phyloP scores from a whole-genome alignment of 2,113 vertebrate genomes.

The Merops nubicus region DNA sequence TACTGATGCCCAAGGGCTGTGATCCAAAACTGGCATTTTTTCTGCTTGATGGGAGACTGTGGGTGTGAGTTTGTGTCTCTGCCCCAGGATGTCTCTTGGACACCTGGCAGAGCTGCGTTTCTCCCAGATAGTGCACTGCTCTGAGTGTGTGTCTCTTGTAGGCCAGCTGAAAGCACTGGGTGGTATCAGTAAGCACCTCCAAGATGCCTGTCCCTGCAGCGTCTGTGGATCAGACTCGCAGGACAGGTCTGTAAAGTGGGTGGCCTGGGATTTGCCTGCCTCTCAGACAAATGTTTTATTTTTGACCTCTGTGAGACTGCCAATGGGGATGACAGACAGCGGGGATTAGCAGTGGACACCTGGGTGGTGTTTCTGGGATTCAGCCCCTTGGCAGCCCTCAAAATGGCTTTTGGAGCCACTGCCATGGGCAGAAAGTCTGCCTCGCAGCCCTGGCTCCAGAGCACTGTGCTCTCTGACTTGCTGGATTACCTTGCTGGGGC shows the following conservation, averaged over 20 bases:
- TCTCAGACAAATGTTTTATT: background rate
- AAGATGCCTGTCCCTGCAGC: background rate
- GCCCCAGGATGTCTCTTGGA: background rate
- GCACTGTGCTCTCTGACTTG: background rate
- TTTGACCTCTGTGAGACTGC: background rate
- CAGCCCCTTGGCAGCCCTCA: background rate
- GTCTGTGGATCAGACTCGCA: background rate
- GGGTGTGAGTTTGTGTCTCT: background rate
- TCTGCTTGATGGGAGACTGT: background rate
- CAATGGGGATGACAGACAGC: background rate
- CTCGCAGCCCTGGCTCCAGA: fast-evolving
- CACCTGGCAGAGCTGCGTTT: background rate
- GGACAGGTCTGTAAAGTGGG: background rate
- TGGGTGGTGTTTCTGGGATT: background rate
- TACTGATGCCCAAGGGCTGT: background rate
- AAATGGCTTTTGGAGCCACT: background rate
- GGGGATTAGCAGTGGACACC: background rate
- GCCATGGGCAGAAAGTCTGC: background rate
- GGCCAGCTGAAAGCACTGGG: background rate
- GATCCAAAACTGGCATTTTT: background rate
- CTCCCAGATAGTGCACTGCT: background rate
- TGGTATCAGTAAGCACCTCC: background rate
- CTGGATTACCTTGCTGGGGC: background rate
- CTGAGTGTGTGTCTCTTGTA: background rate
- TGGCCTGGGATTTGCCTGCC: background rate